phyloP scores from a whole-genome alignment of 2,888 invertebrate genomes.

The Oeneis ivallda region DNA sequence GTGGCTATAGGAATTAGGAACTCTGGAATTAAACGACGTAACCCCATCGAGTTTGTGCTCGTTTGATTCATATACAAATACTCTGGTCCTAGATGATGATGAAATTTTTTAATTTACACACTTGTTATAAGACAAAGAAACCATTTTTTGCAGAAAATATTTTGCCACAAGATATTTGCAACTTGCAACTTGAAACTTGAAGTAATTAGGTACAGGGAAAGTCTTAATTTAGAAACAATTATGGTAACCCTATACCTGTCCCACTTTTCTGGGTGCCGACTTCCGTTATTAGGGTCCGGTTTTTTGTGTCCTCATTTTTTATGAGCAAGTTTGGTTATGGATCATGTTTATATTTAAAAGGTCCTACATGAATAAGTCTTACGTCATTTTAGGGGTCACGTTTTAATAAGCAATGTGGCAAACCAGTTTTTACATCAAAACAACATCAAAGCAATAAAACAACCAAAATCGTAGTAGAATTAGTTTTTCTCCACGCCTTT shows the following conservation, averaged over 20 bases:
- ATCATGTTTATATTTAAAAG: slow-evolving; percentile 2
- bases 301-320: slow-evolving; percentile 40
- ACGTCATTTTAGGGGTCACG: slow-evolving; percentile 5
- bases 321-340: slow-evolving; percentile 11
- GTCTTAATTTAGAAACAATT: slow-evolving; percentile 16
- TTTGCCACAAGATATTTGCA: not conserved
- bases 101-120: too few species aligned
- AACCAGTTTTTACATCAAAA: not conserved
- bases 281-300: slow-evolving; percentile 56
- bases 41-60: too few species aligned
- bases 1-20: too few species aligned
- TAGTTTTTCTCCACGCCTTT: too few species aligned
- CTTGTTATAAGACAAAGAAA: too few species aligned
- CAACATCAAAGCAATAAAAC: too few species aligned
- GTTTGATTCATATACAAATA: too few species aligned
- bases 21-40: too few species aligned
- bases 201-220: slow-evolving; percentile 2
- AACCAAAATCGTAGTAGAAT: too few species aligned
- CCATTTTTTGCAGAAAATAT: not conserved
- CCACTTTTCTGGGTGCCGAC: slow-evolving; percentile 57
- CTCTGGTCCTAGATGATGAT: too few species aligned
- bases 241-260: slow-evolving; percentile 51
- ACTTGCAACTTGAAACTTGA: not conserved
- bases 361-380: not conserved
- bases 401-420: not conserved